These are phyloP conservation scores for Neodontobutis hainanensis DNA, from an alignment of 2,113 vertebrate genomes.

Conservation along the genomic window DNA sequence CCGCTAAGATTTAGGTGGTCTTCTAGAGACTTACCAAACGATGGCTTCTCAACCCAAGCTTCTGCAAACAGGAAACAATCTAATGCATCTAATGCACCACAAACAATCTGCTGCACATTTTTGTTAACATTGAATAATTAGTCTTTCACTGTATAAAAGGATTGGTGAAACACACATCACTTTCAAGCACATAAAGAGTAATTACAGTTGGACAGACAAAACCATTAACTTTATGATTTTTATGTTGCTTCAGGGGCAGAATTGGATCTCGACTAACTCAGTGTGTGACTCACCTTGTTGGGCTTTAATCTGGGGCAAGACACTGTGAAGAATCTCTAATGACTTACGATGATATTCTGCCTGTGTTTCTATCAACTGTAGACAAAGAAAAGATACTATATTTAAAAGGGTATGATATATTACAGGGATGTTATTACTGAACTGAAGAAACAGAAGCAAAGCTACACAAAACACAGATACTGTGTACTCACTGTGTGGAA, in stretches of 20 bases:
- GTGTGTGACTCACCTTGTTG: slow-evolving; percentile 89
- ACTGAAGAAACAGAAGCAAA: too few relatives aligned
- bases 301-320: slow-evolving; percentile 97
- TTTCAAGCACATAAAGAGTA: background rate
- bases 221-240: slow-evolving; percentile 28
- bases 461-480: too few relatives aligned
- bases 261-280: slow-evolving; percentile 24
- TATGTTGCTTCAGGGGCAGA: too few relatives aligned
- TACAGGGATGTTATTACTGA: background rate
- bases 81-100: too few relatives aligned
- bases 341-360: slow-evolving; percentile 97
- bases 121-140: background rate
- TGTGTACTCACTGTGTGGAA: slow-evolving; percentile 91
- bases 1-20: slow-evolving; percentile 91
- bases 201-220: slow-evolving; percentile 9
- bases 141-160: background rate
- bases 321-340: slow-evolving; percentile 88
- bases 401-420: background rate
- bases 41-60: slow-evolving; percentile 97
- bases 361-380: slow-evolving; percentile 94
- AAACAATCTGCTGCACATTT: background rate
- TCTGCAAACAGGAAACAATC: slow-evolving; percentile 86
- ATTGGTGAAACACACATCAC: too few relatives aligned
- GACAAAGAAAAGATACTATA: slow-evolving; percentile 7
- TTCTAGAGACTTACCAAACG: slow-evolving; percentile 93